phyloP scores from a whole-genome alignment of 92 coral and sea anemone genomes.

The Epizoanthus fatuus region DNA sequence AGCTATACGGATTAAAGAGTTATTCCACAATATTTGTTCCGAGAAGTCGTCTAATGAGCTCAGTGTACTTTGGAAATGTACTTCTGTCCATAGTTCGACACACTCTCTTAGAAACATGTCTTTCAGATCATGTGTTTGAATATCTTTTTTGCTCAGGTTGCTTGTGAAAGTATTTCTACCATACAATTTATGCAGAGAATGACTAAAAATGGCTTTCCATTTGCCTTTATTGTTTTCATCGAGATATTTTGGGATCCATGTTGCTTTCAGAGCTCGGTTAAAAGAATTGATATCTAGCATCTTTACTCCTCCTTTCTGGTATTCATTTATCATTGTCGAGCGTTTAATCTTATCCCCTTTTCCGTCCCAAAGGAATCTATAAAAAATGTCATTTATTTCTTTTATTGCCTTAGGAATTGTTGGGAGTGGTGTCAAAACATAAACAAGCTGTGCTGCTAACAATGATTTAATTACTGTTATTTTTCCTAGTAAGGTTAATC shows the following conservation, averaged over 20 bases:
- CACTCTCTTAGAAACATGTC: not conserved
- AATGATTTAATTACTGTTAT: no score
- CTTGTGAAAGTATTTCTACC: not conserved
- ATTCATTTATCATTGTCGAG: not conserved
- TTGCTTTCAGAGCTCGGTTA: not conserved
- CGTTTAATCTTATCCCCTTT: no score
- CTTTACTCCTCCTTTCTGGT: not conserved
- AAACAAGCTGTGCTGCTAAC: no score
- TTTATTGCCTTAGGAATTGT: not conserved
- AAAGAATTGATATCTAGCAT: not conserved
- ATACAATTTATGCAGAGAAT: not conserved
- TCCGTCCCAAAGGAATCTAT: no score
- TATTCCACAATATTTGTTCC: no score
- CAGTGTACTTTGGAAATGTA: not conserved
- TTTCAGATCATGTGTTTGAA: not conserved
- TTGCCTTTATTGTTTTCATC: not conserved
- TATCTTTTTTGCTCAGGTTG: not conserved
- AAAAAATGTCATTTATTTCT: not conserved
- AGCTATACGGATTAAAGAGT: no score
- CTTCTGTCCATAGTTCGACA: not conserved
- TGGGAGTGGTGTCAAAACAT: no score
- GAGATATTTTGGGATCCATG: not conserved
- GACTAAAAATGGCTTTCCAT: not conserved
- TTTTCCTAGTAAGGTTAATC: not conserved
- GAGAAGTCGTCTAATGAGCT: no score